phyloP scores from a whole-genome alignment of 2,113 vertebrate genomes.

The Bufo gargarizans region DNA sequence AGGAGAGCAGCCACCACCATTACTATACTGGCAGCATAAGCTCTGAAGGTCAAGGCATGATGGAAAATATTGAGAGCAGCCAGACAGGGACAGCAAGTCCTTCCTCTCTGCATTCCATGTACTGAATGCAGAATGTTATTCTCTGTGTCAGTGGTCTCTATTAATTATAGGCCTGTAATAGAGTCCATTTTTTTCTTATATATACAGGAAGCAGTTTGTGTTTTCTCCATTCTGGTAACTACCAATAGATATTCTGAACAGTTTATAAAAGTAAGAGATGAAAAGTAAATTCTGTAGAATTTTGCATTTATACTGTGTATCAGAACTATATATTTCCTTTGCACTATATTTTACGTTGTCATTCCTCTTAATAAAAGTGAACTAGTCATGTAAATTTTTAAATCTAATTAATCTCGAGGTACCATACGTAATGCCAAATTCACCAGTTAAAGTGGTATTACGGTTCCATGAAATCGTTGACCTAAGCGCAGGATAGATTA shows the following conservation, averaged over 20 bases:
- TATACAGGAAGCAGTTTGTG: neutral
- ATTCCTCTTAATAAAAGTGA: too few species aligned
- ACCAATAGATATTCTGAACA: neutral
- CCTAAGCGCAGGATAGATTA: too few species aligned
- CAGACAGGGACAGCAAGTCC: slow-evolving; percentile 20
- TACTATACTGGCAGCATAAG: slow-evolving; percentile 65
- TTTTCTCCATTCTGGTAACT: neutral
- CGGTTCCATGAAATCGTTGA: too few species aligned
- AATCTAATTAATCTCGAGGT: too few species aligned
- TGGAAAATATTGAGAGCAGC: slow-evolving; percentile 40
- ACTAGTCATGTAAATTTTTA: too few species aligned
- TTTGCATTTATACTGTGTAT: too few species aligned
- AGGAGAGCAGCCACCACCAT: too few species aligned
- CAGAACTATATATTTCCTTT: neutral
- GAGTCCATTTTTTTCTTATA: neutral
- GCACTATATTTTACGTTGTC: too few species aligned
- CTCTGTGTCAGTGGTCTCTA: neutral
- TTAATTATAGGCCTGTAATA: neutral
- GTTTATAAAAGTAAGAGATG: neutral
- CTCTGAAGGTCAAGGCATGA: slow-evolving; percentile 61
- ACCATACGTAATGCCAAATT: too few species aligned
- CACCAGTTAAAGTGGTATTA: too few species aligned
- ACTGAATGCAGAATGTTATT: neutral
- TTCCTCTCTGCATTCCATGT: slow-evolving; percentile 10
- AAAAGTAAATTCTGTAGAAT: neutral